These are phyloP conservation scores for Parazoanthus swiftii DNA, from an alignment of 92 coral and sea anemone species.

Conservation along the genomic window DNA sequence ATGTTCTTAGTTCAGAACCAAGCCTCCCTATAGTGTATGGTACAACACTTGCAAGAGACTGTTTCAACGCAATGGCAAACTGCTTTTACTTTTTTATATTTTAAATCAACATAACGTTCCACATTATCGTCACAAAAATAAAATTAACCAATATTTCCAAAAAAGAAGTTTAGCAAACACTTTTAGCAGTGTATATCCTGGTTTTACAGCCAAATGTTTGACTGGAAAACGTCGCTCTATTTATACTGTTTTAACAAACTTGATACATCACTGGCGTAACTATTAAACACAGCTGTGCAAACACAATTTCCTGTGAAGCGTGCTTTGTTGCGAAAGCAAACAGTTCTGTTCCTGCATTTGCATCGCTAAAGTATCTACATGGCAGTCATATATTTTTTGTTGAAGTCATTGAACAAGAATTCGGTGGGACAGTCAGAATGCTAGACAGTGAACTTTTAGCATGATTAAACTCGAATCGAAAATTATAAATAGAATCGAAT, in stretches of 20 bases:
- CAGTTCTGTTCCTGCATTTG: no score
- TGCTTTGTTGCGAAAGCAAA: background rate
- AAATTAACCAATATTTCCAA: background rate
- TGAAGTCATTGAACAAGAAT: background rate
- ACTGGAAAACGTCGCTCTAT: background rate
- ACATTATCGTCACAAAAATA: background rate
- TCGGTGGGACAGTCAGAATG: background rate
- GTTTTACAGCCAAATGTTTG: background rate
- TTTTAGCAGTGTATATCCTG: background rate
- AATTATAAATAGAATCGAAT: background rate
- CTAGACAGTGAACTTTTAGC: background rate
- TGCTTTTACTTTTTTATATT: no score
- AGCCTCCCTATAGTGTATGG: no score
- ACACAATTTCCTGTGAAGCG: background rate
- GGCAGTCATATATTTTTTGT: background rate
- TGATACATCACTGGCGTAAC: background rate
- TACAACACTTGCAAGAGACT: no score
- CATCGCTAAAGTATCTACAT: background rate
- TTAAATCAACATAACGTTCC: background rate
- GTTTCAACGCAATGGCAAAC: no score
- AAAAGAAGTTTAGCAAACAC: background rate
- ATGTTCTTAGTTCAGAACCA: no score
- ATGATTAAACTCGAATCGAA: background rate
- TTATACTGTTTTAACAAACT: background rate
- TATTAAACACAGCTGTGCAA: conserved; percentile 3